Conservation (phyloP, 2,113 vertebrate genomes). For the Gymnorhina tibicen region DNA sequence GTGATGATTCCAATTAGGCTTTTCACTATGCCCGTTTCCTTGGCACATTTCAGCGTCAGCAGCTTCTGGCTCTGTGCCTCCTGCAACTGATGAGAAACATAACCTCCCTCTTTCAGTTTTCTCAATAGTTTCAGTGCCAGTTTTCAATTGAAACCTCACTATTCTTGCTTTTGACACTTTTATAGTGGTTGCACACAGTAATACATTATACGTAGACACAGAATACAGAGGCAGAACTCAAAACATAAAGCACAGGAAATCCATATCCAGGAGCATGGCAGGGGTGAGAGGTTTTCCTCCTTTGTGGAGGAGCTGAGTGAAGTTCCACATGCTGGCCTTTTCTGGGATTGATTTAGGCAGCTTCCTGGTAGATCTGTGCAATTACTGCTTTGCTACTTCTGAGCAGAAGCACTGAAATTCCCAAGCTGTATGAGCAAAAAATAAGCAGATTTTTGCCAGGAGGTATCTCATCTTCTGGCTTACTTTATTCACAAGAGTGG, state of each 20-base stretch:
- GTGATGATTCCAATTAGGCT: background rate
- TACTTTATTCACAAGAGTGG: background rate
- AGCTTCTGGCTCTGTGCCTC: background rate
- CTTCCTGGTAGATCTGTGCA: background rate
- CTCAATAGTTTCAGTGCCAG: background rate
- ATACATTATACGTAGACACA: no score
- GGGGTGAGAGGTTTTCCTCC: background rate
- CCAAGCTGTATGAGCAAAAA: background rate
- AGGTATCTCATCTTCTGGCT: background rate
- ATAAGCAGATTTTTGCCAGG: background rate
- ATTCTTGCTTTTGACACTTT: background rate
- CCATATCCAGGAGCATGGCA: background rate
- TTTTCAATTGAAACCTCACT: background rate
- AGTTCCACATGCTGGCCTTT: rapidly evolving
- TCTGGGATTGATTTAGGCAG: background rate
- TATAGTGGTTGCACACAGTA: background rate
- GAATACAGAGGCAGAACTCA: background rate
- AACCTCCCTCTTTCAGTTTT: background rate
- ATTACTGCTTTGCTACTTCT: background rate
- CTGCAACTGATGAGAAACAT: background rate
- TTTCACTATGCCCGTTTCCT: background rate
- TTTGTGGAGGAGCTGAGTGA: background rate
- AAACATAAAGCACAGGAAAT: background rate
- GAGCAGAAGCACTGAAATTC: background rate
- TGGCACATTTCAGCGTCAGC: background rate